These are phyloP conservation scores for Eupithecia dodoneata DNA, from an alignment of 2,888 invertebrate species.

Conservation along the genomic window DNA sequence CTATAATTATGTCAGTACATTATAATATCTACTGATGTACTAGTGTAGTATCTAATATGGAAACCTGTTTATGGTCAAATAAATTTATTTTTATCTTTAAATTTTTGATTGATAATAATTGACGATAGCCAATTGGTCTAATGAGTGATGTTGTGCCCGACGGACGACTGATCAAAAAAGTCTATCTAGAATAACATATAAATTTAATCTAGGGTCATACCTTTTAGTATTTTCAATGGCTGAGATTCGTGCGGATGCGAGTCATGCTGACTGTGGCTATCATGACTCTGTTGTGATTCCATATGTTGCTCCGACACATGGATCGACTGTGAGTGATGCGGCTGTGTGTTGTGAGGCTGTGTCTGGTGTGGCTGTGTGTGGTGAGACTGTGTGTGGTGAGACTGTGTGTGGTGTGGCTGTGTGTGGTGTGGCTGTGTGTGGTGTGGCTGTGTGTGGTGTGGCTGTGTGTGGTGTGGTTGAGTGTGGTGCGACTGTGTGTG, in stretches of 20 bases:
- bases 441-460: conserved; percentile 13
- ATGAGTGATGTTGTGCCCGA: no score
- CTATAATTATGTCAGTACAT: no score
- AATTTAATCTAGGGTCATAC: conserved; percentile 39
- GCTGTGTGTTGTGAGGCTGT: not conserved
- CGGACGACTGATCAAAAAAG: not conserved
- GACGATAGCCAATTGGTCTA: no score
- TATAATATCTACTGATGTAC: no score
- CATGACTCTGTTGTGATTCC: not conserved
- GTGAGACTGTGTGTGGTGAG: conserved; percentile 1
- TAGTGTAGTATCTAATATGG: no score
- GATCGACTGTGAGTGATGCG: conserved; percentile 14
- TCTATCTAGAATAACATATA: not conserved
- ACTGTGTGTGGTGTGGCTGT: conserved; percentile 8
- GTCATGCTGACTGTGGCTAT: not conserved
- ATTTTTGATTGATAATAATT: no score
- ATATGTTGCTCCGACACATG: conserved; percentile 9
- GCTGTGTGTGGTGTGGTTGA: conserved; percentile 5
- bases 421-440: conserved; percentile 3
- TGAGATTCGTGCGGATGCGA: conserved; percentile 39
- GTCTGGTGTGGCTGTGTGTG: conserved; percentile 9
- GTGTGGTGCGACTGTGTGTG: conserved; percentile 6
- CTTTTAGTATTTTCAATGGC: conserved; percentile 59
- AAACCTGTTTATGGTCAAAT: no score
- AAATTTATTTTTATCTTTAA: no score